Evolutionary conservation across 2,888 invertebrate genomes (phyloP), one percentile per base, ranked within the genome.

Genomic region (Polymixis flavicincta): DNA sequence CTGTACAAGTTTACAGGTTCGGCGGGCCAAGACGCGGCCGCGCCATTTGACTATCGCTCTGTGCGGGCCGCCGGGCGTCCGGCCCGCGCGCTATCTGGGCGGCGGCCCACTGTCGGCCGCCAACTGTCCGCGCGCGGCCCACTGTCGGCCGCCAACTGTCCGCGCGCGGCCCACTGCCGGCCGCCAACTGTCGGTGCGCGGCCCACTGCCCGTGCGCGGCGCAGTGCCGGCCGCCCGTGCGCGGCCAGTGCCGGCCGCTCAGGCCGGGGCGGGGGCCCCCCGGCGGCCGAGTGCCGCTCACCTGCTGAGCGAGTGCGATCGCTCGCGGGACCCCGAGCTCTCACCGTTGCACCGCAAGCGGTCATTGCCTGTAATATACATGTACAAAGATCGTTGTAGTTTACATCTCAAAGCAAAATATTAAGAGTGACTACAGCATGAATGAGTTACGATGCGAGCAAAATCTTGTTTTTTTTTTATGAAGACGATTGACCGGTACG

Each of bases 291-390:
- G 79, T 86, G 92, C 92, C 91, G 94, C 97, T 98, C 97, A 98
- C 97, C 98, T 97, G 91, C 97, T 97, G 87, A 98, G 97, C 90
- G 98, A 98, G 94, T 98, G 96, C 88, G 96, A 96, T 66, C 96
- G 95, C 91, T 93, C 93, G 84, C 95, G 95, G 64, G 94, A 93
- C 78, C 92, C 91, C 57, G 95, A 92, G 78, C 93, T 89, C 88
- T 93, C 93, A 74, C 95, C 95, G 92, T 92, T 92, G 91, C 94
- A 92, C 79, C 95, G 92, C 86, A 90, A 88, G 80, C 96, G 95
- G 93, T 96, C 96, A 95, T 89, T 95, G 95, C 96, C 96, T 96
- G 94, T 74, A 90, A 89, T 57, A 45, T 50, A 50, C 45, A 89
- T 57, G 42, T 50, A 50, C 45, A 69, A 42, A 59, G 22, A 67